phyloP scores from a whole-genome alignment of 2,888 invertebrate genomes.

The Polymixis flavicincta region DNA sequence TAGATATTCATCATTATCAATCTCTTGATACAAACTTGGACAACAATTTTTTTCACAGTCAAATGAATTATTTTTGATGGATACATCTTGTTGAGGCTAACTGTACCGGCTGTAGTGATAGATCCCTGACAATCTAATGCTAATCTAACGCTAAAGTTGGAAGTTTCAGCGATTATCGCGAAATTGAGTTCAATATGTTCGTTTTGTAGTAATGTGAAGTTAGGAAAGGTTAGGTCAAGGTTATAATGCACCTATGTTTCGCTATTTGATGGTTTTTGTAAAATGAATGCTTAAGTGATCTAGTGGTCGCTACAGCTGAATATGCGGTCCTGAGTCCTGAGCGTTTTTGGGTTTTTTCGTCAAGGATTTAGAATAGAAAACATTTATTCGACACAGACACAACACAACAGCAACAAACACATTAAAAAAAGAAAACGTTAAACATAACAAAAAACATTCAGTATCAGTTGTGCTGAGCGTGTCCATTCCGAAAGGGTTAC shows the following conservation, averaged over 20 bases:
- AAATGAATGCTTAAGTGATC: not conserved
- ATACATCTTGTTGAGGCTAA: not conserved
- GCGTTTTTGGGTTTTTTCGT: too few species aligned
- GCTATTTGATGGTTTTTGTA: slow-evolving; percentile 15
- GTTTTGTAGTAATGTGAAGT: slow-evolving; percentile 8
- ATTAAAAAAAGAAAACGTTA: too few species aligned
- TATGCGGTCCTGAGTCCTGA: too few species aligned
- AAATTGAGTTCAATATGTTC: slow-evolving; percentile 40
- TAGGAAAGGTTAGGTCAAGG: slow-evolving; percentile 19
- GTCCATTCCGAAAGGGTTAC: too few species aligned
- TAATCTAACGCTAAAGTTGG: slow-evolving; percentile 45
- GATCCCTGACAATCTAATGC: slow-evolving; percentile 57
- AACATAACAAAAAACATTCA: too few species aligned
- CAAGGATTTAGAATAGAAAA: too few species aligned
- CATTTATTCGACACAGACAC: too few species aligned
- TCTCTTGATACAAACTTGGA: too few species aligned
- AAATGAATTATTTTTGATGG: not conserved
- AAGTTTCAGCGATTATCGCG: slow-evolving; percentile 52
- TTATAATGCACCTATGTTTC: not conserved
- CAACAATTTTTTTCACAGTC: too few species aligned
- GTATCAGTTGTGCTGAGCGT: too few species aligned
- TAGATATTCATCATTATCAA: not conserved
- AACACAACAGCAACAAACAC: too few species aligned
- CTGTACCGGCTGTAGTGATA: slow-evolving; percentile 43
- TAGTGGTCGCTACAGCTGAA: too few species aligned